Evolutionary conservation across 2,113 vertebrate genomes (phyloP).

Genomic region (Thunnus maccoyii): DNA sequence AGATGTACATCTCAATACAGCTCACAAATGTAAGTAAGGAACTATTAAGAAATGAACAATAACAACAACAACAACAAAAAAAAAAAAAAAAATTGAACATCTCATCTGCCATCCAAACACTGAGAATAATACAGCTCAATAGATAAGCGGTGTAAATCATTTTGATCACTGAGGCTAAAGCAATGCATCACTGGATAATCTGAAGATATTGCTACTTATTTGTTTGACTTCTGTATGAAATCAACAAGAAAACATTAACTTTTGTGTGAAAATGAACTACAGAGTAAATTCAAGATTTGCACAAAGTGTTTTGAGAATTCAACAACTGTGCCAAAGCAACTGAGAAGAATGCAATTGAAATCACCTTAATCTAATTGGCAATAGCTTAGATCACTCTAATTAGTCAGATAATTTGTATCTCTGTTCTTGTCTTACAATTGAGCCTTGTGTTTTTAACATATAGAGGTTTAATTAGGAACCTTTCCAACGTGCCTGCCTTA

Average conservation of each 20-base stretch:
- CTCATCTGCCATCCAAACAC: neutral
- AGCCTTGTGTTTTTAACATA: conserved; percentile 47
- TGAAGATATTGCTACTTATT: neutral
- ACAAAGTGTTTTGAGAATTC: too few species aligned
- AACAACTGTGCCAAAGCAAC: neutral
- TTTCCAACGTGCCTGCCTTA: conserved; percentile 36
- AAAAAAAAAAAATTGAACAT: neutral
- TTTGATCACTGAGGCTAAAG: neutral
- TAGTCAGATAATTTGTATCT: conserved; percentile 47
- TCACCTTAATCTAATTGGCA: conserved; percentile 31
- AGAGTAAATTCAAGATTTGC: too few species aligned
- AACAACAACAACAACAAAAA: too few species aligned
- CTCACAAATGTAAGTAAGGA: too few species aligned
- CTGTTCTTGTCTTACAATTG: conserved; percentile 33
- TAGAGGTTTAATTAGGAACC: conserved; percentile 48
- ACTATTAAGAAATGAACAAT: too few species aligned
- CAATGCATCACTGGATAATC: neutral
- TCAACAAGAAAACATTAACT: too few species aligned
- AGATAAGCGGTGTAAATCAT: neutral
- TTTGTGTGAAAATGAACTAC: too few species aligned
- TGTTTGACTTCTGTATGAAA: neutral
- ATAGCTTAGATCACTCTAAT: conserved; percentile 46
- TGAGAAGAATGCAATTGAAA: conserved; percentile 8
- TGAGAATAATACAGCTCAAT: neutral
- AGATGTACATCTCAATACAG: too few species aligned